Base-by-base conservation (phyloP, 2,113 vertebrate species). In the Gallinago jamesoni region DNA sequence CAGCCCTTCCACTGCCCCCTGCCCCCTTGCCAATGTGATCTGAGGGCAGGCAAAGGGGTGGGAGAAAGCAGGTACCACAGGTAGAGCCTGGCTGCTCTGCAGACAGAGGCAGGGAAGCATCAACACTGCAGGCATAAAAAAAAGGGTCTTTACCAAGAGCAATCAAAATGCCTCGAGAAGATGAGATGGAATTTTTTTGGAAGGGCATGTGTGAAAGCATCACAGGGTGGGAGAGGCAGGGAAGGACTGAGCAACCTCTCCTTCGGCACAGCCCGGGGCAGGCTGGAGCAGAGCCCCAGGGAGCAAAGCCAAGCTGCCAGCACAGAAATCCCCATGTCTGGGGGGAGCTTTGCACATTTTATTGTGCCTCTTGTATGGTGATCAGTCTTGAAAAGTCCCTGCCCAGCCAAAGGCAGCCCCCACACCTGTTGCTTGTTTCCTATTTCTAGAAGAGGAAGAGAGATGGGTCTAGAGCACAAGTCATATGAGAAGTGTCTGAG, bases 341-440 rank as follows among this genome's bases (percentile, higher is more conserved):
- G 75, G 33, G 66, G 31, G 9, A 6, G 47, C 35, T n/a, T 55
- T 52, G 45, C 30, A 37, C 22, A 9, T 62, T 56, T 83, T 33
- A 8, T 10, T 39, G 5, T 2, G 2, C 16, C 12, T 68, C 59
- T 76, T 37, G 57, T 76, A 10, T 33, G 30, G 22, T 31, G 69
- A 62, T 76, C 27, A 24, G 14, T 53, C 64, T 79, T 55, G 59
- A 62, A 73, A 85, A 48, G 14, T 12, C 74, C 27, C 35, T 47
- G 63, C 41, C 63, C 30, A 68, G 55, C 59, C 52, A 15, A 88
- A 80, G 70, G 5, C 12, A 19, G 18, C 28, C 83, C 39, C 20
- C n/a, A 15, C 25, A 27, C 0, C 0, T 33, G 0, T 11, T 45
- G 19, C 13, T 67, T 73, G 9, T 73, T 67, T 60, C 24, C 45